These are phyloP conservation scores for Zootoca vivipara DNA, from an alignment of 2,113 vertebrate species.

Conservation along the genomic window DNA sequence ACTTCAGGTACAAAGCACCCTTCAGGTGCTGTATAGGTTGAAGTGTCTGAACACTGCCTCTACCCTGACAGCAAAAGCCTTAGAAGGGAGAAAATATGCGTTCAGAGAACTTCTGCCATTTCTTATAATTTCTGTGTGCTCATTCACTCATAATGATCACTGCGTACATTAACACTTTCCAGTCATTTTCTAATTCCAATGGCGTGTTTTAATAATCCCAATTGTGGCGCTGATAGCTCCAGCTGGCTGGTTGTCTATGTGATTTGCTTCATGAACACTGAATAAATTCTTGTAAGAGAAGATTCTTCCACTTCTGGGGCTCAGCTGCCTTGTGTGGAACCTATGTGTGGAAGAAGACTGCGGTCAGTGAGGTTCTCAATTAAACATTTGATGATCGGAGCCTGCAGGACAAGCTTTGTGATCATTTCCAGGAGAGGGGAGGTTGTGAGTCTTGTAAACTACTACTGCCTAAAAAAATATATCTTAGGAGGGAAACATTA, in stretches of 20 bases:
- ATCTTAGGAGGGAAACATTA: constrained; percentile 42
- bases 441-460: constrained; percentile 50
- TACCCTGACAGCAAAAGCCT: not conserved
- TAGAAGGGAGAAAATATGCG: not conserved
- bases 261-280: constrained; percentile 58
- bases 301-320: constrained; percentile 35
- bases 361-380: constrained; percentile 66
- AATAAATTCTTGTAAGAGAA: constrained; percentile 31
- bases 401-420: constrained; percentile 64
- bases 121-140: not conserved
- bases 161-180: not conserved
- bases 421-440: constrained; percentile 54
- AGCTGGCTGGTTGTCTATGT: constrained; percentile 42
- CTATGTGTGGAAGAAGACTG: constrained; percentile 19
- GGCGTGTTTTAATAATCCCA: constrained; percentile 31
- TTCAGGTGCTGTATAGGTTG: not conserved
- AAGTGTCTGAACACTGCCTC: not conserved
- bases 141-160: not conserved
- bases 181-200: not conserved
- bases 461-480: constrained; percentile 34
- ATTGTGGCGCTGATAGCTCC: not conserved
- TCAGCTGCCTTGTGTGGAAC: constrained; percentile 58
- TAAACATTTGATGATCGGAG: constrained; percentile 67
- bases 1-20: not conserved
- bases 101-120: not conserved